Evolutionary conservation across 2,113 vertebrate species (phyloP), one percentile per base, ranked within the genome.

Genomic region (Myiozetetes cayanensis): DNA sequence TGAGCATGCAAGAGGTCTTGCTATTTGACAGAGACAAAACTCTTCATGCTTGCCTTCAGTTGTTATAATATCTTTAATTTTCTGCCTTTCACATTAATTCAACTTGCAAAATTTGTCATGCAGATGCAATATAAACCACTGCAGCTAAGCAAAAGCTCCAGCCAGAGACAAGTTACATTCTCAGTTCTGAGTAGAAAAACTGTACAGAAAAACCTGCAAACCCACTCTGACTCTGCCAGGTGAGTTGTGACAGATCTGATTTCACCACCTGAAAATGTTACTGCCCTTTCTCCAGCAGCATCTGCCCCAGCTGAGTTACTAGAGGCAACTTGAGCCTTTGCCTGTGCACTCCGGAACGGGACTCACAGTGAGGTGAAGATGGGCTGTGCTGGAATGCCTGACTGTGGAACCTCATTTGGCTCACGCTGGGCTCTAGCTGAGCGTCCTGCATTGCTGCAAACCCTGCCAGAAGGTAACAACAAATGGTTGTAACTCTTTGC

Each of bases 1-100:
- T 0, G 9, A 63, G 56, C 33, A 49, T 47, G 62, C 66, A 77
- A 44, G 43, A 72, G 16, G 47, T 74, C 43, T 70, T 84, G 67
- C 63, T 87, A 5, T 39, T 62, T 63, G 78, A 76, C 63, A 58
- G 58, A 82, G 67, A 81, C 28, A 41, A 79, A 93, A 96, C 91
- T 97, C 80, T 90, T 76, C 27, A 86, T 84, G 75, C 44, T 81
- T 17, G 12, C 62, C 82, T 92, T 77, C 66, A n/a, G 37, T 70
- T 88, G 81, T 74, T 49, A 46, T 39, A 82, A 47, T 80, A 71
- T 87, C 25, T 95, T 94, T 37, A 68, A 81, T 93, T 96, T 96
- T 93, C 66, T 96, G 33, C 59, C 75, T 92, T 95, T 91, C 79
- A 41, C 35, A 39, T 89, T 82, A 88, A 70, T 80, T 90, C 50